Conservation (phyloP, 2,797 vertebrate genomes). For the Syncerus caffer region DNA sequence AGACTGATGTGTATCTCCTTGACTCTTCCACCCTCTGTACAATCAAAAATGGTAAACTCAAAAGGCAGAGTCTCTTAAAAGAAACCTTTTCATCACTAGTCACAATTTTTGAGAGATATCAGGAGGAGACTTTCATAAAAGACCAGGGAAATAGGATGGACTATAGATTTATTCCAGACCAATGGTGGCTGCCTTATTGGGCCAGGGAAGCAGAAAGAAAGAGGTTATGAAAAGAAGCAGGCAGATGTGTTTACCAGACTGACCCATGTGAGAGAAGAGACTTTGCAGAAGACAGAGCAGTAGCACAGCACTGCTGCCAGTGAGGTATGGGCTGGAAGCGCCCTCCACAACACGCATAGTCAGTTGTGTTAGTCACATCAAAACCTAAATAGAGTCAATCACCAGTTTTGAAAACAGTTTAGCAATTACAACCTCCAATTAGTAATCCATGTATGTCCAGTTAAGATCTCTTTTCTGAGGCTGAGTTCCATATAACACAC, state of each 20-base stretch:
- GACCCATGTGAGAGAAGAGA: no score
- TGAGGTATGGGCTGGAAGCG: rapidly evolving
- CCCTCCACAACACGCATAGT: no score
- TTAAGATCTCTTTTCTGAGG: neutral
- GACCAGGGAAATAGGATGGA: neutral
- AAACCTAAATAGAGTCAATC: neutral
- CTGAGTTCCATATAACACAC: neutral
- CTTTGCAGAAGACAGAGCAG: rapidly evolving
- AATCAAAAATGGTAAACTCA: neutral
- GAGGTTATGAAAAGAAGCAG: neutral
- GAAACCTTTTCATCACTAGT: neutral
- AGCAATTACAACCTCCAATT: neutral
- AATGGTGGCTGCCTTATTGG: rapidly evolving
- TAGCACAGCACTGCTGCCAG: rapidly evolving
- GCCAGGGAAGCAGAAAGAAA: neutral
- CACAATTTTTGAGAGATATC: neutral
- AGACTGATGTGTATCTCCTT: neutral
- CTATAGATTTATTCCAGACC: neutral
- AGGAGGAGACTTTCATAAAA: neutral
- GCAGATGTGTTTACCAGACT: rapidly evolving
- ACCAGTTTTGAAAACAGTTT: neutral
- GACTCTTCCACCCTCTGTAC: neutral
- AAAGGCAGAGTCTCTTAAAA: neutral
- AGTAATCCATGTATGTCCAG: neutral
- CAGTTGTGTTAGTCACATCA: neutral